phyloP scores from a whole-genome alignment of 2,113 vertebrate genomes.

The Caloenas nicobarica region DNA sequence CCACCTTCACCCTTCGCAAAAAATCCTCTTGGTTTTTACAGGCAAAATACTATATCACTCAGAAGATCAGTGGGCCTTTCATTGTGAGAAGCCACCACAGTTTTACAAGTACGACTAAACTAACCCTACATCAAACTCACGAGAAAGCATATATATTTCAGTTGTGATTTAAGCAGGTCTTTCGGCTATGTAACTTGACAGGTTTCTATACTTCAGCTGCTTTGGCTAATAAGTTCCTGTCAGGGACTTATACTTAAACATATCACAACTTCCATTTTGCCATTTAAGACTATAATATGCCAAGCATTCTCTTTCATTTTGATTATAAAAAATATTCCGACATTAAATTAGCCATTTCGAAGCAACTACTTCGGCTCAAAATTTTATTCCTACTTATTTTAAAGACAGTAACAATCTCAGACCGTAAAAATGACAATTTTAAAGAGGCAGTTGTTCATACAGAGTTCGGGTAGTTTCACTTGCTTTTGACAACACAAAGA shows the following conservation, averaged over 20 bases:
- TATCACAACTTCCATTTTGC: background rate
- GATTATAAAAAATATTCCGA: background rate
- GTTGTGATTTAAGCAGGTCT: background rate
- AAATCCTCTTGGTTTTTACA: background rate
- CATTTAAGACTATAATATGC: background rate
- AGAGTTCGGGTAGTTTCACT: background rate
- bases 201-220: background rate
- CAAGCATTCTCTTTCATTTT: background rate
- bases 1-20: background rate
- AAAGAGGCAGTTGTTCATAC: background rate
- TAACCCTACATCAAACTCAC: background rate
- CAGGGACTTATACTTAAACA: background rate
- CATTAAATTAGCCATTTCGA: background rate
- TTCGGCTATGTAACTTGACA: background rate
- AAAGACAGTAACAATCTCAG: background rate
- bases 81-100: fast-evolving
- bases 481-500: background rate
- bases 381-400: background rate
- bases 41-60: background rate
- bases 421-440: background rate
- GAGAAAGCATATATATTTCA: background rate
- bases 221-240: background rate
- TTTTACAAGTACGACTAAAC: background rate
- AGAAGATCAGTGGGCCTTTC: background rate
- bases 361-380: background rate